Percentiles rank a stretch among this genome's conserved stretches.
Evolutionary conservation across 2,113 vertebrate species (phyloP).

Genomic region (Phylloscopus trochilus): DNA sequence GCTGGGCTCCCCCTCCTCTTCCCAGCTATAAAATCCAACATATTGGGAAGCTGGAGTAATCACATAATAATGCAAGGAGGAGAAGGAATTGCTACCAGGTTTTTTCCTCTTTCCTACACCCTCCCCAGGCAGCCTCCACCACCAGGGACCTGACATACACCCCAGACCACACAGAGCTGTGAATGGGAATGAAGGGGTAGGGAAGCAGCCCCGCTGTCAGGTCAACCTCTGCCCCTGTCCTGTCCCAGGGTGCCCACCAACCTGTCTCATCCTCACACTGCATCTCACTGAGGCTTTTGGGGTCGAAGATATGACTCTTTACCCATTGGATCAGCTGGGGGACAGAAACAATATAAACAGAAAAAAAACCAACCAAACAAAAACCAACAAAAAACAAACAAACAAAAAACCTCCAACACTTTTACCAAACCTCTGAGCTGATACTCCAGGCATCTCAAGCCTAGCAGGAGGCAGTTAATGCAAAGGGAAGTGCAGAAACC

Average conservation of each 20-base stretch:
- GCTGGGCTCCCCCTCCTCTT: background rate
- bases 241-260: background rate
- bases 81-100: background rate
- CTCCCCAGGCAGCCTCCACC: background rate
- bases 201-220: background rate
- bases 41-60: background rate
- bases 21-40: background rate
- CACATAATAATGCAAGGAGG: background rate
- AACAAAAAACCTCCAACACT: background rate
- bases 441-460: background rate
- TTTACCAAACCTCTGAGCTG: background rate
- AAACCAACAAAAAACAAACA: fast-evolving
- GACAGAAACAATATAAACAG: background rate
- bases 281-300: background rate
- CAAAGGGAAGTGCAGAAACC: background rate
- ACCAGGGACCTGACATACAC: background rate
- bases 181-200: background rate
- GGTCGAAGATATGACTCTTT: background rate
- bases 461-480: background rate
- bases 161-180: background rate
- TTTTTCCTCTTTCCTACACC: background rate
- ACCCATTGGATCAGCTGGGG: background rate
- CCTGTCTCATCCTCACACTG: background rate
- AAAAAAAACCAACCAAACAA: background rate
- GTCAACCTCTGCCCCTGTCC: background rate